A percentile compares a stretch with the other conserved stretches of the same genome.
Conservation (phyloP, 2,888 invertebrate species). For the Tricholauxania praeusta region DNA sequence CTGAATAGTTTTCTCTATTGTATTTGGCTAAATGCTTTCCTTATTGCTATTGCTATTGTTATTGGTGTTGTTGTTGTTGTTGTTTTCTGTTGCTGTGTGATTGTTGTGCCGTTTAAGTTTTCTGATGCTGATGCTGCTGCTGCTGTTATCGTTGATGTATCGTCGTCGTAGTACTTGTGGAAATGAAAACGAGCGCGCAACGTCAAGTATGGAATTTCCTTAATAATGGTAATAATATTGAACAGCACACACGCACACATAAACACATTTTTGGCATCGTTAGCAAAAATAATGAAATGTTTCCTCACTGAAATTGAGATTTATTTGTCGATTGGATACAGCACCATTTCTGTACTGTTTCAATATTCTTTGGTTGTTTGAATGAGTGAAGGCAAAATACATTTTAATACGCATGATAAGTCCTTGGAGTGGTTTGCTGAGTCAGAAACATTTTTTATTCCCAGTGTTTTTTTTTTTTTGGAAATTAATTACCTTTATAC, state of each 20-base stretch:
- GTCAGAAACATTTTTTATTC: neutral
- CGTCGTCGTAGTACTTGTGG: neutral
- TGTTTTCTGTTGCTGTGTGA: neutral
- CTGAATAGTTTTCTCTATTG: neutral
- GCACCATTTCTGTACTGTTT: neutral
- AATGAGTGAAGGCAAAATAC: too few relatives aligned
- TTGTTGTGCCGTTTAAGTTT: neutral
- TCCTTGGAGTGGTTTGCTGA: constrained; percentile 5
- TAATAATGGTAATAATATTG: too few relatives aligned
- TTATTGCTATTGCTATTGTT: constrained; percentile 4
- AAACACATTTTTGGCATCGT: constrained; percentile 1
- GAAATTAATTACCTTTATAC: constrained; percentile 13
- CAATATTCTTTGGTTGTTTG: too few relatives aligned
- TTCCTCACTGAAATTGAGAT: constrained; percentile 39
- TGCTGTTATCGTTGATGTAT: neutral
- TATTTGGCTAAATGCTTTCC: neutral
- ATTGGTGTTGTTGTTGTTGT: neutral
- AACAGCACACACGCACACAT: neutral
- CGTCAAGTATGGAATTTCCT: too few relatives aligned
- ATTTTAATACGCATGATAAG: too few relatives aligned
- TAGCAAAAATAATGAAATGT: constrained; percentile 25
- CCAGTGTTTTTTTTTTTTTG: too few relatives aligned
- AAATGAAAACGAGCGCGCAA: too few relatives aligned
- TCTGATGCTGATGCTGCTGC: neutral
- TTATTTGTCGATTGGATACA: constrained; percentile 23